phyloP scores from a whole-genome alignment of 2,888 invertebrate genomes.

The Limenitis camilla region DNA sequence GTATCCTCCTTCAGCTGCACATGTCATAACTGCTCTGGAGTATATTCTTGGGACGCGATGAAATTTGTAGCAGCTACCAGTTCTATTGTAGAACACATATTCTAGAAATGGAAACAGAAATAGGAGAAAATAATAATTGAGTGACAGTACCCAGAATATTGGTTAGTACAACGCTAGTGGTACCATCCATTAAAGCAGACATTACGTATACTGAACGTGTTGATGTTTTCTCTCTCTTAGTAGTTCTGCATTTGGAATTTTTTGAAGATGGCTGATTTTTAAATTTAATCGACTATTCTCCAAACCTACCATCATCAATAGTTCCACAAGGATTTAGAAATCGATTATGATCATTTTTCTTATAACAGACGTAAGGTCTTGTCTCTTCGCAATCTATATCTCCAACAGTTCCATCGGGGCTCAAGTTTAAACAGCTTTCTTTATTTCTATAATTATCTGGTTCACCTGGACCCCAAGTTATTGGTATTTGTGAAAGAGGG shows the following conservation, averaged over 20 bases:
- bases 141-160: background rate
- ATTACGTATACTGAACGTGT: too few species aligned
- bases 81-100: constrained; percentile 14
- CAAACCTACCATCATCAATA: constrained; percentile 25
- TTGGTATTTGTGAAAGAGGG: constrained; percentile 28
- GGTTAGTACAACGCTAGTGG: too few species aligned
- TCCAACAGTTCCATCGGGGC: constrained; percentile 24
- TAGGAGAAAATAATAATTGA: background rate
- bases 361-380: constrained; percentile 32
- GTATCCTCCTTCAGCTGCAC: constrained; percentile 26
- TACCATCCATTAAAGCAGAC: too few species aligned
- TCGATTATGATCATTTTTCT: constrained; percentile 14
- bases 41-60: constrained; percentile 21
- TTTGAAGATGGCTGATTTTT: background rate
- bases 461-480: constrained; percentile 30
- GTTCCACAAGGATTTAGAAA: constrained; percentile 29
- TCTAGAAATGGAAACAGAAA: constrained; percentile 2
- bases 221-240: too few species aligned
- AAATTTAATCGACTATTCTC: background rate
- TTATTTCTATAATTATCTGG: constrained; percentile 30
- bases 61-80: constrained; percentile 28
- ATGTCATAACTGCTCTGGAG: constrained; percentile 25
- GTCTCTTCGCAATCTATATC: constrained; percentile 28
- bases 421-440: constrained; percentile 28
- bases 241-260: too few species aligned